Evolutionary conservation across 1,140 invertebrate genomes (phyloP).

Genomic region (Choristoneura fumiferana): DNA sequence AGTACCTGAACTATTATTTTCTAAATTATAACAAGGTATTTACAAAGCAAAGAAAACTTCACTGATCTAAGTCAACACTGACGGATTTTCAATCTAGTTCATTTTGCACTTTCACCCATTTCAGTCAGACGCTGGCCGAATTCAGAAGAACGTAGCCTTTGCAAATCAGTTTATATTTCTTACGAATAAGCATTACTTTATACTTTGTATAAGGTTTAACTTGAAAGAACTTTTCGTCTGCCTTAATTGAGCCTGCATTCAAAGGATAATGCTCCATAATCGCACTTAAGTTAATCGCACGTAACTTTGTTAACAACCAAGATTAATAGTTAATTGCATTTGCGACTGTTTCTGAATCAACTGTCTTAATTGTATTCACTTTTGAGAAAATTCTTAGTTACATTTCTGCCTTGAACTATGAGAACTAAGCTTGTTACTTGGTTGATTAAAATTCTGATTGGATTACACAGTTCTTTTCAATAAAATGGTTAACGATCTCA

Average conservation of each 20-base stretch:
- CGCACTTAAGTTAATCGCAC: slow-evolving; percentile 10
- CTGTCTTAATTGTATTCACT: neutral
- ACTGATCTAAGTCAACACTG: neutral
- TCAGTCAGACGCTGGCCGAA: neutral
- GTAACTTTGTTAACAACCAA: neutral
- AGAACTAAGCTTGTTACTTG: neutral
- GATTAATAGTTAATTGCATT: slow-evolving; percentile 1
- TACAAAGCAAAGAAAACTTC: slow-evolving; percentile 2
- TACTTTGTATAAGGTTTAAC: slow-evolving; percentile 3
- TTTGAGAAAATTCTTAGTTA: neutral
- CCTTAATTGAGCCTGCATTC: neutral
- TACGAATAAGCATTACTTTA: neutral
- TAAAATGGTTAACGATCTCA: too few species aligned
- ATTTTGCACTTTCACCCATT: slow-evolving; percentile 7
- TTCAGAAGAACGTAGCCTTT: neutral
- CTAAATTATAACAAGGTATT: neutral
- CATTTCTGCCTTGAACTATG: neutral
- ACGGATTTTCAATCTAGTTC: slow-evolving; percentile 3
- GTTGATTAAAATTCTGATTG: neutral
- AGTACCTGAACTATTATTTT: too few species aligned
- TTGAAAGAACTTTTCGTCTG: neutral
- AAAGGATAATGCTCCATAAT: neutral
- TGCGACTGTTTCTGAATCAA: neutral
- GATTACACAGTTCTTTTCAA: too few species aligned
- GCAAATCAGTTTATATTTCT: neutral